Evolutionary conservation across 2,797 vertebrate species (phyloP).

Genomic region (Sciurus carolinensis): DNA sequence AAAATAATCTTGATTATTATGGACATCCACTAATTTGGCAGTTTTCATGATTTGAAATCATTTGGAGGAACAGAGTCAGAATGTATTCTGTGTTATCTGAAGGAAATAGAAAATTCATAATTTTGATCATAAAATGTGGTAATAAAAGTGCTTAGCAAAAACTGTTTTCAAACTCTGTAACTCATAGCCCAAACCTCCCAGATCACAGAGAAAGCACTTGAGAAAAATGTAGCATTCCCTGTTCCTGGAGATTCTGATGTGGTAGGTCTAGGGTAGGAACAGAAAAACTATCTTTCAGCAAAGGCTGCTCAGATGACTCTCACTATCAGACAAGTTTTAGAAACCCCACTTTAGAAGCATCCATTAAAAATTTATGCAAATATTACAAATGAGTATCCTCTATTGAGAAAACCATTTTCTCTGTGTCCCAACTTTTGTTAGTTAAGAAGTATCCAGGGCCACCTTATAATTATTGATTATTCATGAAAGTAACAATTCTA

Average conservation of each 20-base stretch:
- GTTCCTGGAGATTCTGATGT: neutral
- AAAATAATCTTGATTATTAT: neutral
- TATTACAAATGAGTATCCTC: conserved; percentile 22
- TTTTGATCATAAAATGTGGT: conserved; percentile 12
- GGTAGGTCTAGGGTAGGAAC: neutral
- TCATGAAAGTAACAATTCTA: neutral
- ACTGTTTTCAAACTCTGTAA: neutral
- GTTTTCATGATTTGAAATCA: conserved; percentile 46
- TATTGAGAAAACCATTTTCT: neutral
- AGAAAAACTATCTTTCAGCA: neutral
- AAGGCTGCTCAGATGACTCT: neutral
- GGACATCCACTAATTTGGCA: neutral
- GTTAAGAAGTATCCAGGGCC: neutral
- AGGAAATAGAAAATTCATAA: neutral
- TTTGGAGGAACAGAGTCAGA: neutral
- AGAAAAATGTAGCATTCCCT: neutral
- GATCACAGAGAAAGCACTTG: neutral
- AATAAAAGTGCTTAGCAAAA: conserved; percentile 26
- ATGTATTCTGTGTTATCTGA: neutral
- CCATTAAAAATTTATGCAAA: neutral
- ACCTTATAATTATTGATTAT: neutral
- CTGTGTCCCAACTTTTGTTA: neutral
- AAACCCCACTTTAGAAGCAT: neutral
- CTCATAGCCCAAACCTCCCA: neutral
- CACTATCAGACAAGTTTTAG: neutral